Conservation (phyloP, 2,113 vertebrate species). For the Amia ocellicauda region DNA sequence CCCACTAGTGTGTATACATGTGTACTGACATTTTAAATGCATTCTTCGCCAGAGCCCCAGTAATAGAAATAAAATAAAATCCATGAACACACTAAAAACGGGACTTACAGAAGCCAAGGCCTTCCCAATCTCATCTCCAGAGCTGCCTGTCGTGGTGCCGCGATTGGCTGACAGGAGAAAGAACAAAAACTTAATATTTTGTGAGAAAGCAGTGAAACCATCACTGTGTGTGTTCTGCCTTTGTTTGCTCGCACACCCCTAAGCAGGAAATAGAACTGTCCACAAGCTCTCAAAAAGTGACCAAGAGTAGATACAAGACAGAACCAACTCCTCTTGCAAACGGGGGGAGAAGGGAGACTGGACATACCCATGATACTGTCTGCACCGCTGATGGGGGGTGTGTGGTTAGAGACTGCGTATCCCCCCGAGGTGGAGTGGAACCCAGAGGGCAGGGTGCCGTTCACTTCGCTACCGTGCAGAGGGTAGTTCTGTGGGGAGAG, state of each 20-base stretch:
- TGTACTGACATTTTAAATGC: too few species aligned
- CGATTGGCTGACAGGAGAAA: conserved; percentile 68
- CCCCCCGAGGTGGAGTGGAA: conserved; percentile 78
- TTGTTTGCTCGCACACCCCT: too few species aligned
- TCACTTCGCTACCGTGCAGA: conserved; percentile 86
- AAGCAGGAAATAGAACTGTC: too few species aligned
- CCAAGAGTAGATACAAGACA: not conserved
- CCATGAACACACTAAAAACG: too few species aligned
- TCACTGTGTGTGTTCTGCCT: too few species aligned
- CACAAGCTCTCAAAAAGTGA: not conserved
- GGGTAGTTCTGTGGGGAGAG: conserved; percentile 80
- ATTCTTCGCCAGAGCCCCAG: too few species aligned
- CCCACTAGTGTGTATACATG: too few species aligned
- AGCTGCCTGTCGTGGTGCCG: conserved; percentile 85
- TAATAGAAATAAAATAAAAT: too few species aligned
- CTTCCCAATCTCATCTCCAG: conserved; percentile 95
- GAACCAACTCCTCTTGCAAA: not conserved
- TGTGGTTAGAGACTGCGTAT: conserved; percentile 81
- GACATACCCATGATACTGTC: conserved; percentile 83
- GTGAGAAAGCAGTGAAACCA: too few species aligned
- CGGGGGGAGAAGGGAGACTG: not conserved
- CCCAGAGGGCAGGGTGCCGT: conserved; percentile 72
- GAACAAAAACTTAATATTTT: not conserved
- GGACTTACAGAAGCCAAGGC: conserved; percentile 91
- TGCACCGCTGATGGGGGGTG: conserved; percentile 77